These are phyloP conservation scores for Andrena dorsata DNA, from an alignment of 2,888 invertebrate genomes.

Conservation along the genomic window DNA sequence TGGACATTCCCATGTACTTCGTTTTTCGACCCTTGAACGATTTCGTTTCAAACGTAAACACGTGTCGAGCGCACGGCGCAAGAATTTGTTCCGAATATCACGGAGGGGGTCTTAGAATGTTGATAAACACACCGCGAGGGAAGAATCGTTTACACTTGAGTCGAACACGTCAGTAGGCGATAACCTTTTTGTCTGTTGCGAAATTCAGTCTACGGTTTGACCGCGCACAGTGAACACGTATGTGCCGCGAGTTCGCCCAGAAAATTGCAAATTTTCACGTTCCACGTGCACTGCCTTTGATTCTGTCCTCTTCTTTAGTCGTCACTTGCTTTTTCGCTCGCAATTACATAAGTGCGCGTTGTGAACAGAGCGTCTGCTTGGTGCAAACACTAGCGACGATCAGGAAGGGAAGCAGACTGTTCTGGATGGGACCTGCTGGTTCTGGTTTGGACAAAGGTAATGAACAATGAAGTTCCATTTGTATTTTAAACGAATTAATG, in stretches of 20 bases:
- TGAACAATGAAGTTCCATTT: slow-evolving; percentile 38
- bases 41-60: too few relatives aligned
- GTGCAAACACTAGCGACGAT: too few relatives aligned
- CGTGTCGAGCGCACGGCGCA: background rate
- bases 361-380: too few relatives aligned
- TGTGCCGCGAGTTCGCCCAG: background rate
- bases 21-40: too few relatives aligned
- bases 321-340: background rate
- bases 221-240: background rate
- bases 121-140: background rate
- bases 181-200: background rate
- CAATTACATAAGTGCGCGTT: too few relatives aligned
- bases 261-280: background rate
- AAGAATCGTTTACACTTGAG: background rate
- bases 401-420: too few relatives aligned
- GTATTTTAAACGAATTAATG: background rate
- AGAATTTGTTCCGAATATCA: background rate
- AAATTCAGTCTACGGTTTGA: background rate
- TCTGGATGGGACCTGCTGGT: too few relatives aligned
- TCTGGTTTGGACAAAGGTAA: background rate
- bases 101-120: too few relatives aligned
- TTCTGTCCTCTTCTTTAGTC: background rate
- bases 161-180: background rate
- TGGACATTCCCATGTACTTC: too few relatives aligned
- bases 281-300: background rate